phyloP scores from a whole-genome alignment of 2,113 vertebrate genomes.

The Procavia capensis region DNA sequence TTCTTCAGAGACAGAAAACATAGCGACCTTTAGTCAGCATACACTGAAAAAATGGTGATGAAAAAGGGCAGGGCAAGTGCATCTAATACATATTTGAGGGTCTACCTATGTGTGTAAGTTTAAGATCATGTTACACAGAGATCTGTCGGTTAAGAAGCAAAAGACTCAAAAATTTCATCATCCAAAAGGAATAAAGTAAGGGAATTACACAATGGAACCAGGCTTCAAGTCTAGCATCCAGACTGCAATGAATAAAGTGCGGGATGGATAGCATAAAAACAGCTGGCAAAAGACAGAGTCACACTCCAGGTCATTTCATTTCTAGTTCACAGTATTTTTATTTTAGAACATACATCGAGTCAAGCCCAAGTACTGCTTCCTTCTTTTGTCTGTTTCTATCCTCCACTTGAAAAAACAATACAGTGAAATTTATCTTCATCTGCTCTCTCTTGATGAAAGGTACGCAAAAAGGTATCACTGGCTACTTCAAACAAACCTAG shows the following conservation, averaged over 20 bases:
- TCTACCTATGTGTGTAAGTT: background rate
- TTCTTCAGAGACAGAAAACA: constrained; percentile 40
- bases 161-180: background rate
- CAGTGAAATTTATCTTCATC: constrained; percentile 51
- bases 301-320: background rate
- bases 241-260: background rate
- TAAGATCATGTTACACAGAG: constrained; percentile 23
- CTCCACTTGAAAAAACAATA: constrained; percentile 28
- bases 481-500: constrained; percentile 64
- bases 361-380: constrained; percentile 42
- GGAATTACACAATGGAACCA: background rate
- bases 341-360: constrained; percentile 58
- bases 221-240: background rate
- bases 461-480: constrained; percentile 35
- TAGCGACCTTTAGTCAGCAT: background rate
- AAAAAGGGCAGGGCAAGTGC: background rate
- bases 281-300: constrained; percentile 43
- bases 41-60: background rate
- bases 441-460: constrained; percentile 28
- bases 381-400: constrained; percentile 46
- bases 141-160: constrained; percentile 37
- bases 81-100: background rate
- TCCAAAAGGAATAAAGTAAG: background rate
- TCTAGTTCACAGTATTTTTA: constrained; percentile 59
- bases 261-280: background rate